Base-by-base conservation (phyloP, 2,797 vertebrate genomes). In the Neolamprologus multifasciatus region DNA sequence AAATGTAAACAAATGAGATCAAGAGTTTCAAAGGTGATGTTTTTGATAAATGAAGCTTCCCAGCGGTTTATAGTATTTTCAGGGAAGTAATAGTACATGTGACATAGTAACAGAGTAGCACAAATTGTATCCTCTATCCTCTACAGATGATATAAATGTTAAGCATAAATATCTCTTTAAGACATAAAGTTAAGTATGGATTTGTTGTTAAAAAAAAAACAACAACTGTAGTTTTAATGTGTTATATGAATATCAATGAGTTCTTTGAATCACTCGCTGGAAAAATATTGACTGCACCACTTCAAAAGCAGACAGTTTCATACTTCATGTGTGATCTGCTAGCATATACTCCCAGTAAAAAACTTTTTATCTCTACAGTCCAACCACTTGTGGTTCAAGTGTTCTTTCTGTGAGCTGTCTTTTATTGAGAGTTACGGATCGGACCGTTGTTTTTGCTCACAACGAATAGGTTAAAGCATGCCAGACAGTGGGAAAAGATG, bases 401-500 rank as follows among this genome's bases (percentile, higher is more conserved):
- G 71, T 31, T 38, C 71, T 78, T 14, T 78, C 14, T 74, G 29
- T 69, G 43, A 50, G 45, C 26, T 50, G 17, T 29, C 3, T 36
- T 69, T 80, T 55, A 77, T 43, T 23, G 31, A 55, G 54, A 50
- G 26, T 54, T 26, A 9, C 8, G 13, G 79, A 71, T 80, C 14
- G 48, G 48, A 81, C 59, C 12, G 50, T 76, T 40, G 77, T 71
- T 57, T 90, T 84, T 54, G 83, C 78, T 83, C 26, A 36, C 52
- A 71, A 77, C 84, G 81, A 33, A 45, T 52, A 77, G 81, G 90
- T 86, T 71, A 91, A 89, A 92, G 87, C 48, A 62, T 21, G 45
- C 13, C 36, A 11, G 21, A 77, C 62, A 86, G 52, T 31, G 31
- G 55, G 55, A 77, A 59, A 84, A 71, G 77, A 91, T 84, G 51